phyloP scores from a whole-genome alignment of 2,113 vertebrate species.

The Cranoglanis bouderius region DNA sequence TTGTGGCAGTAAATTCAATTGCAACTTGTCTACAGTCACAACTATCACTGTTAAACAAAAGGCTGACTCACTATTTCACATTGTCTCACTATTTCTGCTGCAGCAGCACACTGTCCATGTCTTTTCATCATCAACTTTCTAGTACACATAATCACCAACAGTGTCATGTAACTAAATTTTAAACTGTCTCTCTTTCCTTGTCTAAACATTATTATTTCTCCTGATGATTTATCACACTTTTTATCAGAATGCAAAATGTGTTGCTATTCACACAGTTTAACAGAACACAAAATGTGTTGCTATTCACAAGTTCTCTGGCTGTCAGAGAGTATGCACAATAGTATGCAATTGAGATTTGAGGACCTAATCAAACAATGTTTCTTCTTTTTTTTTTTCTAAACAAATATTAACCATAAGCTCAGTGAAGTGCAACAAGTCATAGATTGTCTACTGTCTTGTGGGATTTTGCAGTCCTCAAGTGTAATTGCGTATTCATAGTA shows the following conservation, averaged over 20 bases:
- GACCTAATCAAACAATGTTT: constrained; percentile 43
- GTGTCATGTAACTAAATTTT: constrained; percentile 6
- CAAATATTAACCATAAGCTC: constrained; percentile 33
- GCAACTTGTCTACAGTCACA: constrained; percentile 4
- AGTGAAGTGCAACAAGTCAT: background rate
- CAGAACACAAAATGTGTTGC: constrained; percentile 41
- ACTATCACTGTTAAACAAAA: background rate
- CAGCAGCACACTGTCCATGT: background rate
- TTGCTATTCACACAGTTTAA: constrained; percentile 44
- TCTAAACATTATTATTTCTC: constrained; percentile 39
- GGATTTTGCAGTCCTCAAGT: background rate
- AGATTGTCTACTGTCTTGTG: too few species aligned
- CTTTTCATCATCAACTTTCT: background rate
- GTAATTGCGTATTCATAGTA: background rate
- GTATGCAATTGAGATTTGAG: constrained; percentile 45
- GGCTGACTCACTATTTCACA: too few species aligned
- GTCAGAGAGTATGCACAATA: constrained; percentile 35
- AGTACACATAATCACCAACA: background rate
- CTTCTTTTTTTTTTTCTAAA: constrained; percentile 39
- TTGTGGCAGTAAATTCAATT: background rate
- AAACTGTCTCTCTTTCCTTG: constrained; percentile 16
- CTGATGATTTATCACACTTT: constrained; percentile 26
- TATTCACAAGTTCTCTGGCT: constrained; percentile 42
- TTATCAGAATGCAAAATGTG: constrained; percentile 44
- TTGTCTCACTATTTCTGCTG: background rate